Percentiles rank a stretch among this genome's conserved stretches.
phyloP scores from a whole-genome alignment of 1,140 invertebrate species.

The Lutraria rhynchaena region DNA sequence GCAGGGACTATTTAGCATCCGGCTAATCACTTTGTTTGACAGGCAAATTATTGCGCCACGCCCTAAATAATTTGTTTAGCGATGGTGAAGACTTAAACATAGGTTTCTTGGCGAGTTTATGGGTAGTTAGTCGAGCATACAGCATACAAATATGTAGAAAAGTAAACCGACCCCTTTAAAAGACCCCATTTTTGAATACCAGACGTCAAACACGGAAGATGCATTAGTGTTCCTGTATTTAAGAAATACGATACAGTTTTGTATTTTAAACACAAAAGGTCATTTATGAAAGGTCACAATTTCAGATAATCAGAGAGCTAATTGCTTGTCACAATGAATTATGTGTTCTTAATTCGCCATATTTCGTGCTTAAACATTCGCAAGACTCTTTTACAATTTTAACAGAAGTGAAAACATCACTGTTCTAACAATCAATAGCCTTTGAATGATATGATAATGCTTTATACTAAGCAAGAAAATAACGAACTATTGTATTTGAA shows the following conservation, averaged over 20 bases:
- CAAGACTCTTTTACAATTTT: too few relatives aligned
- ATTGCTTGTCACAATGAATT: constrained; percentile 42
- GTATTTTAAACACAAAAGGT: neutral
- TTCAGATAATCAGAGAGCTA: constrained; percentile 41
- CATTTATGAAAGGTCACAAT: constrained; percentile 40
- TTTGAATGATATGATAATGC: too few relatives aligned
- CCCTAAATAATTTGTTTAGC: constrained; percentile 54
- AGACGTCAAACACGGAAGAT: constrained; percentile 20
- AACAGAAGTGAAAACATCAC: too few relatives aligned
- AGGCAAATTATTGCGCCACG: constrained; percentile 59
- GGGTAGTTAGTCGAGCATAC: constrained; percentile 28
- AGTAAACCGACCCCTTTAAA: constrained; percentile 13
- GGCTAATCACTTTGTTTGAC: constrained; percentile 48
- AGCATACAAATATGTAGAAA: constrained; percentile 51
- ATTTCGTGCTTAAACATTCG: too few relatives aligned
- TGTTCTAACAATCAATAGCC: too few relatives aligned
- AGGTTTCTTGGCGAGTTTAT: constrained; percentile 52
- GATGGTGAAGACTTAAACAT: constrained; percentile 45
- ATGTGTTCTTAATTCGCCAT: too few relatives aligned
- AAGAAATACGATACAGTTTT: constrained; percentile 28
- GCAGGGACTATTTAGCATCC: constrained; percentile 42
- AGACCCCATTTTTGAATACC: neutral
- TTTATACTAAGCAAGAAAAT: too few relatives aligned
- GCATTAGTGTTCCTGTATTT: constrained; percentile 9
- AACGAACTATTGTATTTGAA: too few relatives aligned